These are phyloP conservation scores for Microdon myrmicae DNA, from an alignment of 2,888 invertebrate genomes.

Conservation along the genomic window DNA sequence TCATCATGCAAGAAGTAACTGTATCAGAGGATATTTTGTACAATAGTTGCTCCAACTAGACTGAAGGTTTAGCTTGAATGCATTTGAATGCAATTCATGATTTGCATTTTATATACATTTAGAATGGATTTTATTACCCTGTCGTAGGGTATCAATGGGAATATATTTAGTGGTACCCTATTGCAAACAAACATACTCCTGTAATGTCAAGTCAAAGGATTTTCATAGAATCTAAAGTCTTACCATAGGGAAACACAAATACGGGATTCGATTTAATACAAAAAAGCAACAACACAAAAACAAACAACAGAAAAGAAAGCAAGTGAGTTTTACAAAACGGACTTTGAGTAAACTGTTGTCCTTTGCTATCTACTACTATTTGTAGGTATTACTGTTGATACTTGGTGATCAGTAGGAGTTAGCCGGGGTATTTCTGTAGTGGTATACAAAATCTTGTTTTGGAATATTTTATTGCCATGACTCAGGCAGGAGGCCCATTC, in stretches of 20 bases:
- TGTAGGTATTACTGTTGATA: slow-evolving; percentile 40
- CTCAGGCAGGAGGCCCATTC: slow-evolving; percentile 23
- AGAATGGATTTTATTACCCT: slow-evolving; percentile 50
- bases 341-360: slow-evolving; percentile 20
- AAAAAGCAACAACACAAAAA: slow-evolving; percentile 5
- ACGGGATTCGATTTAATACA: neutral
- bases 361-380: slow-evolving; percentile 34
- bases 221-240: slow-evolving; percentile 43
- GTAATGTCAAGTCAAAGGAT: slow-evolving; percentile 35
- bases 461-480: slow-evolving; percentile 39
- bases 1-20: neutral
- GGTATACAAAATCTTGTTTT: slow-evolving; percentile 39
- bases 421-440: no score
- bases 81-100: slow-evolving; percentile 50
- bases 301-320: no score
- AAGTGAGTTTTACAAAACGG: no score
- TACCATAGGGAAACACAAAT: slow-evolving; percentile 2
- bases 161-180: slow-evolving; percentile 23
- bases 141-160: slow-evolving; percentile 48
- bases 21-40: slow-evolving; percentile 20
- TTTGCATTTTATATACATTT: slow-evolving; percentile 52
- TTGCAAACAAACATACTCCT: neutral
- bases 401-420: slow-evolving; percentile 39
- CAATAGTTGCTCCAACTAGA: slow-evolving; percentile 17
- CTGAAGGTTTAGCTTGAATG: slow-evolving; percentile 33